These are phyloP conservation scores for Hypselothyrea guttata DNA, from an alignment of 2,888 invertebrate genomes.

Conservation along the genomic window DNA sequence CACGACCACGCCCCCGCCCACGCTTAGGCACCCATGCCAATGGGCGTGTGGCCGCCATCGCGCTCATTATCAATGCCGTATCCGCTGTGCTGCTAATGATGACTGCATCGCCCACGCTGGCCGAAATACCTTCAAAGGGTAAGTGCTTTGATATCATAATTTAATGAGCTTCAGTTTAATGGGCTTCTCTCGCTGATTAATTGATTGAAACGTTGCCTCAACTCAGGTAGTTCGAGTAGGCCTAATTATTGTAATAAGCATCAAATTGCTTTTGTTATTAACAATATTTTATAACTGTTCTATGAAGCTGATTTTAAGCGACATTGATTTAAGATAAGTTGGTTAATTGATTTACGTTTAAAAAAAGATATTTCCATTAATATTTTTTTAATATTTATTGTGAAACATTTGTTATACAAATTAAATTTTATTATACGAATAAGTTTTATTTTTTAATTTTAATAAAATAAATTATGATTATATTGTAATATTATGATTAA, in stretches of 20 bases:
- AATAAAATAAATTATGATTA: neutral
- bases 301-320: no score
- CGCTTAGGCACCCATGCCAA: slow-evolving; percentile 7
- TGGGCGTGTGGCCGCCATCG: slow-evolving; percentile 41
- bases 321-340: no score
- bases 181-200: slow-evolving; percentile 51
- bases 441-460: neutral
- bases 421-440: neutral
- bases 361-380: no score
- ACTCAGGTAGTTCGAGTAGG: neutral
- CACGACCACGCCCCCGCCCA: slow-evolving; percentile 13
- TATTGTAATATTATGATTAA: no score
- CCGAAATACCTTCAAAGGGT: slow-evolving; percentile 82
- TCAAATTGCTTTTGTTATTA: no score
- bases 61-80: slow-evolving; percentile 50
- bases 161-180: slow-evolving; percentile 59
- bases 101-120: slow-evolving; percentile 64
- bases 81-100: slow-evolving; percentile 63
- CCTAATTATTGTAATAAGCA: neutral
- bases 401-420: no score
- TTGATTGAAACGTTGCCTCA: slow-evolving; percentile 22
- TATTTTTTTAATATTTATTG: no score
- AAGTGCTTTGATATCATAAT: slow-evolving; percentile 67
- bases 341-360: no score
- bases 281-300: no score